phyloP scores from a whole-genome alignment of 1,140 invertebrate genomes.

The Aphelinus atriplicis region DNA sequence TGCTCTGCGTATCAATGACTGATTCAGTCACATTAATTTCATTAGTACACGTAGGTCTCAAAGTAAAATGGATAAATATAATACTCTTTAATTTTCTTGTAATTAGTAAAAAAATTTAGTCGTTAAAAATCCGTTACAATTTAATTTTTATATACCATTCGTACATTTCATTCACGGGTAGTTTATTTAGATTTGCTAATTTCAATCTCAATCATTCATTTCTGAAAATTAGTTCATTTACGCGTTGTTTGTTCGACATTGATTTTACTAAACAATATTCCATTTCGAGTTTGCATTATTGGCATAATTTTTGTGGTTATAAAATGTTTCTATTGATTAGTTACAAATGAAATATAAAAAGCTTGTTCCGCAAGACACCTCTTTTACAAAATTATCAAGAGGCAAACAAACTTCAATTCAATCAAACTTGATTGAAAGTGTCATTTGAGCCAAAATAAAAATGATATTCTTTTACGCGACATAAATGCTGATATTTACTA shows the following conservation, averaged over 20 bases:
- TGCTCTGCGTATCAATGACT: neutral
- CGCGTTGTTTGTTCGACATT: neutral
- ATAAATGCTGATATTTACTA: conserved; percentile 38
- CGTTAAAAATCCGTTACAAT: conserved; percentile 12
- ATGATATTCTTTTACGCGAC: conserved; percentile 22
- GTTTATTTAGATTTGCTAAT: neutral
- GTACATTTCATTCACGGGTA: neutral
- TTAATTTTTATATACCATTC: neutral
- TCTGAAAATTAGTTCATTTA: conserved; percentile 1
- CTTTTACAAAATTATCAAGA: conserved; percentile 21
- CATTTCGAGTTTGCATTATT: conserved; percentile 6
- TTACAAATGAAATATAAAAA: conserved; percentile 40
- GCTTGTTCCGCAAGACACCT: conserved; percentile 22
- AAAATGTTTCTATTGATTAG: conserved; percentile 29
- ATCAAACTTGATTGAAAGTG: conserved; percentile 10
- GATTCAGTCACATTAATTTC: conserved; percentile 9
- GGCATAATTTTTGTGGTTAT: conserved; percentile 11
- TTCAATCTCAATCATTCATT: conserved; percentile 3
- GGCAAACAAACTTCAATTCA: conserved; percentile 17
- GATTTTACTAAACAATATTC: conserved; percentile 10
- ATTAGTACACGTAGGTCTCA: conserved; percentile 20
- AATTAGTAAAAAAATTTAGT: conserved; percentile 20
- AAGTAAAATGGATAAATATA: conserved; percentile 4
- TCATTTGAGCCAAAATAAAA: neutral
- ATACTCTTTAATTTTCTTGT: neutral